These are phyloP conservation scores for Ramphastos sulfuratus DNA, from an alignment of 2,113 vertebrate genomes.

Conservation along the genomic window DNA sequence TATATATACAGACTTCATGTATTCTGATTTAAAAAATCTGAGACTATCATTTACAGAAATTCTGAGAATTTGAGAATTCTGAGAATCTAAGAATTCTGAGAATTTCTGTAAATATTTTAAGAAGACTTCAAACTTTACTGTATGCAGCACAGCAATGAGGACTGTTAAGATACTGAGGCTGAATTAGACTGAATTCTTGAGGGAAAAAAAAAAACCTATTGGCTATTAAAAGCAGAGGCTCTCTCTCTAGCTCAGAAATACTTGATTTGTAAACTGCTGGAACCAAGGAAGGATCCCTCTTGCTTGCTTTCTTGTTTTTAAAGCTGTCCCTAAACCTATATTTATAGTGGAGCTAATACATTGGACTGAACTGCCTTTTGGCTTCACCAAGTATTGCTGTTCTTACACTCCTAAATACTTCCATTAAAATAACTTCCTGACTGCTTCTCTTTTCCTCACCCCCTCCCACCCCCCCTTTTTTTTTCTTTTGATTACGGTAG, in stretches of 20 bases:
- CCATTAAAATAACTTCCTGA: neutral
- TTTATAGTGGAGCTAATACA: neutral
- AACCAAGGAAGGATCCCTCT: neutral
- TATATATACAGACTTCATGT: neutral
- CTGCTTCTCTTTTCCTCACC: neutral
- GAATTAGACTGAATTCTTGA: neutral
- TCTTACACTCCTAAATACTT: neutral
- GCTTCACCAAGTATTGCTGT: neutral
- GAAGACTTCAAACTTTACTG: neutral
- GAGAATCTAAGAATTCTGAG: too few relatives aligned
- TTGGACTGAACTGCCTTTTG: neutral
- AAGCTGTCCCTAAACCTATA: neutral
- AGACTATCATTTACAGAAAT: neutral
- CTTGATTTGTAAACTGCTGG: neutral
- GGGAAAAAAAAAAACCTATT: rapidly evolving
- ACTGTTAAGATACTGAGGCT: neutral
- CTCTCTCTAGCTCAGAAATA: neutral
- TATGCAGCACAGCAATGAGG: neutral
- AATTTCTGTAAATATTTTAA: neutral
- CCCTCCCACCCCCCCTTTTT: too few relatives aligned
- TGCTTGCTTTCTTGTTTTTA: neutral
- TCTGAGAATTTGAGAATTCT: too few relatives aligned
- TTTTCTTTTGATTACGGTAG: neutral
- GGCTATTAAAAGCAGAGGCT: neutral
- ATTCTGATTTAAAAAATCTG: neutral